These are phyloP conservation scores for Dryadula phaetusa DNA, from an alignment of 2,888 invertebrate species.

Conservation along the genomic window DNA sequence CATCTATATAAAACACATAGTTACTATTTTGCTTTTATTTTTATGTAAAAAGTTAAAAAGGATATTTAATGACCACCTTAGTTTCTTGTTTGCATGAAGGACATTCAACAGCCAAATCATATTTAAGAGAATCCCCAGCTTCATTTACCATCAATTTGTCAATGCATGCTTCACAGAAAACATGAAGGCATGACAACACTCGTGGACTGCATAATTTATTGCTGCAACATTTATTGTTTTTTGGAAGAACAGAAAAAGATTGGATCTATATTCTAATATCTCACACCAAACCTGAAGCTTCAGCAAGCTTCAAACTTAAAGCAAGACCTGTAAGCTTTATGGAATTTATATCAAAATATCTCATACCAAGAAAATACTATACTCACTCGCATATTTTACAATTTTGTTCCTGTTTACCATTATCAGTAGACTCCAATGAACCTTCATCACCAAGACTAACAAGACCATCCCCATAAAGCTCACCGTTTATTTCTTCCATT, in stretches of 20 bases:
- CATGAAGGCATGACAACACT: constrained; percentile 96
- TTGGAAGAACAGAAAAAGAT: no score
- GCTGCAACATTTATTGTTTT: constrained; percentile 67
- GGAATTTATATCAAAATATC: no score
- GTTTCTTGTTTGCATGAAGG: constrained; percentile 94
- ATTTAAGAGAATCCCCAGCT: constrained; percentile 87
- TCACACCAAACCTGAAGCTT: no score
- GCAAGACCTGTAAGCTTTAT: no score
- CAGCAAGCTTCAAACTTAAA: no score
- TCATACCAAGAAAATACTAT: neutral
- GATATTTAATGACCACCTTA: constrained; percentile 78
- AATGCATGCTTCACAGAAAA: constrained; percentile 96
- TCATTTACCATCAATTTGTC: constrained; percentile 90
- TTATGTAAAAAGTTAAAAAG: constrained; percentile 8
- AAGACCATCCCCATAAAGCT: constrained; percentile 79
- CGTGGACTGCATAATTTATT: constrained; percentile 92
- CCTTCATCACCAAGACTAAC: constrained; percentile 80
- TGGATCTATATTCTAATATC: no score
- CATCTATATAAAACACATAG: constrained; percentile 75
- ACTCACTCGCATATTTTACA: constrained; percentile 88
- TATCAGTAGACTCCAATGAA: constrained; percentile 77
- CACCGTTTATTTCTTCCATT: constrained; percentile 86
- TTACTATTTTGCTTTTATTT: constrained; percentile 10
- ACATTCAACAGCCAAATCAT: constrained; percentile 88
- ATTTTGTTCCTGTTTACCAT: constrained; percentile 84